A percentile compares a stretch with the other conserved stretches of the same genome.
Evolutionary conservation across 2,888 invertebrate genomes (phyloP).

Genomic region (Apodemia hepburni): DNA sequence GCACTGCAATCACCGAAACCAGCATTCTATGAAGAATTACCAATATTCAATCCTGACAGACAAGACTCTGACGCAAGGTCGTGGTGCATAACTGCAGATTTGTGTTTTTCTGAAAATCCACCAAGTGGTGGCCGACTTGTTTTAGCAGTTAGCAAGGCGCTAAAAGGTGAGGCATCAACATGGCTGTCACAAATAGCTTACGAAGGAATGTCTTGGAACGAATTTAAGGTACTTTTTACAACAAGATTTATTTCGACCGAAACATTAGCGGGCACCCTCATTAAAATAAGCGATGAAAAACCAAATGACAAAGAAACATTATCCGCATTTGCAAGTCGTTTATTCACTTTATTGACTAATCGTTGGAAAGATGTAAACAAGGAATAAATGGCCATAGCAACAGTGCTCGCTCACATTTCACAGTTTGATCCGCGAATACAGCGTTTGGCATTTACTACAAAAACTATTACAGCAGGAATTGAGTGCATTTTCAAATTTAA

Average conservation of each 20-base stretch:
- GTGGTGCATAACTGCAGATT: slow-evolving; percentile 26
- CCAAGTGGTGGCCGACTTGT: slow-evolving; percentile 21
- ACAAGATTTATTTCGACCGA: slow-evolving; percentile 22
- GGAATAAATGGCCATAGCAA: slow-evolving; percentile 26
- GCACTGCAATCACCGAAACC: slow-evolving; percentile 21
- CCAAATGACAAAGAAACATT: slow-evolving; percentile 24
- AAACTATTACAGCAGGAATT: slow-evolving; percentile 25
- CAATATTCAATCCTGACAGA: slow-evolving; percentile 25
- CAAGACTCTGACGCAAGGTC: slow-evolving; percentile 23
- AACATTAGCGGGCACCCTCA: slow-evolving; percentile 24
- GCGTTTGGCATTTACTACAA: slow-evolving; percentile 24
- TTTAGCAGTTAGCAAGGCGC: slow-evolving; percentile 23
- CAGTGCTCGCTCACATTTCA: slow-evolving; percentile 24
- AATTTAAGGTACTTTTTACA: slow-evolving; percentile 24
- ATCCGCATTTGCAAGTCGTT: slow-evolving; percentile 22
- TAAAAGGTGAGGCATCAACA: slow-evolving; percentile 26
- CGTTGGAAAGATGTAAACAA: slow-evolving; percentile 24
- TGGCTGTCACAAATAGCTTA: slow-evolving; percentile 27
- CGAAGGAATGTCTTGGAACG: slow-evolving; percentile 23
- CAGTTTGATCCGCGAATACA: slow-evolving; percentile 19
- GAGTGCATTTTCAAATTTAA: slow-evolving; percentile 20
- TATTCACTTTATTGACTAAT: slow-evolving; percentile 19
- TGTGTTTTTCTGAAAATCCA: slow-evolving; percentile 4
- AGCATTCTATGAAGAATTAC: slow-evolving; percentile 17
- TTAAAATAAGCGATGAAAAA: slow-evolving; percentile 15